Conservation (phyloP, 64 coral and sea anemone species). For the Montipora efflorescens region DNA sequence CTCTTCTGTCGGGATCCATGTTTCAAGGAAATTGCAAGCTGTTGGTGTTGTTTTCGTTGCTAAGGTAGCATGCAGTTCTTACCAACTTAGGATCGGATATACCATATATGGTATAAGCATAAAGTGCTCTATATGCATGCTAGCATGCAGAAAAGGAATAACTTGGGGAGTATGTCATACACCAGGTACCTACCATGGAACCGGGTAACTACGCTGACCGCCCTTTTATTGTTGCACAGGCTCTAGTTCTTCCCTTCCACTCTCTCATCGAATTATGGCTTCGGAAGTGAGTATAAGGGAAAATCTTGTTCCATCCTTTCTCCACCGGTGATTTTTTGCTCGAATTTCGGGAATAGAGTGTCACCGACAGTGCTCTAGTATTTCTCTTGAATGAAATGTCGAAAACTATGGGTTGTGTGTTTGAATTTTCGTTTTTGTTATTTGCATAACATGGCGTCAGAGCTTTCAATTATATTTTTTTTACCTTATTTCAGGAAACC, state of each 20-base stretch:
- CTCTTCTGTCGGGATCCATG: constrained; percentile 64
- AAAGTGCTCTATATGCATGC: too few species aligned
- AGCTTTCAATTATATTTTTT: background rate
- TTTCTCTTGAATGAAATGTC: background rate
- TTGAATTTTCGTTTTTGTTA: background rate
- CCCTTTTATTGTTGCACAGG: background rate
- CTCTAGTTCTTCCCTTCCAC: constrained; percentile 39
- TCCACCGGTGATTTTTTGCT: background rate
- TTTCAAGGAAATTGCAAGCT: background rate
- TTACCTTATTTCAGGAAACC: too few species aligned
- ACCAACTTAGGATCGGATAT: too few species aligned
- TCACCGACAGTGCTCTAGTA: background rate
- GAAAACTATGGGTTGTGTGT: background rate
- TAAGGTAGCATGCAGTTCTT: background rate
- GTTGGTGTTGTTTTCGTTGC: constrained; percentile 43
- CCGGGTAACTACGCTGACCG: constrained; percentile 46
- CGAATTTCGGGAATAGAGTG: background rate
- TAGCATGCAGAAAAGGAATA: too few species aligned
- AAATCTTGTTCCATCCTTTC: constrained; percentile 55
- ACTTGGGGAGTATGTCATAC: too few species aligned
- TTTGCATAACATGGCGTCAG: background rate
- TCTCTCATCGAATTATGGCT: constrained; percentile 9
- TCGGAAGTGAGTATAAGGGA: constrained; percentile 11
- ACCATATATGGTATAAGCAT: too few species aligned
- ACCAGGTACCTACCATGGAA: background rate